Evolutionary conservation across 1,140 invertebrate genomes (phyloP), one percentile per base, ranked within the genome.

Genomic region (Tetranychus urticae): DNA sequence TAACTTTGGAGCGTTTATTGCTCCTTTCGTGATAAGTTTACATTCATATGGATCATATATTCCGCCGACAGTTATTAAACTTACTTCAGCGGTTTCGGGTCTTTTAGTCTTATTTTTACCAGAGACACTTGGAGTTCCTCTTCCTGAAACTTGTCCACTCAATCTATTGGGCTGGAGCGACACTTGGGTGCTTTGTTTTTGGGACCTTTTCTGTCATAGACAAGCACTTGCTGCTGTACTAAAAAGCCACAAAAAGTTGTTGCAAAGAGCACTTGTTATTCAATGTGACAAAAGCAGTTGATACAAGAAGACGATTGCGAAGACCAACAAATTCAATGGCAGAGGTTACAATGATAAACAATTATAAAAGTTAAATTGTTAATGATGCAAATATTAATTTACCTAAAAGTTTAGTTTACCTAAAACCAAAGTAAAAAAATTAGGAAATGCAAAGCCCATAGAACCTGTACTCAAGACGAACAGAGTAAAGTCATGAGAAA

Each of bases 171-270:
- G 75, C 83, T 61, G 86, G 86, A 2, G 84, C 86, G 14, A 86
- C 88, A 62, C 77, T 87, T 0, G 86, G 86, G 3, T 85, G 86
- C 2, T 71, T 88, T 13, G 74, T 88, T 23, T 87, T 89, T 67
- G 86, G 87, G 0, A 86, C 81, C 80, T 79, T 88, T 10, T 85
- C 86, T 0, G 86, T 89, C 69, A 79, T n/a, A n/a, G n/a, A n/a
- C n/a, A n/a, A n/a, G n/a, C n/a, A n/a, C n/a, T n/a, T n/a, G n/a
- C n/a, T n/a, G n/a, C n/a, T n/a, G n/a, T n/a, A n/a, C n/a, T n/a
- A n/a, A n/a, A n/a, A n/a, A n/a, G n/a, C n/a, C n/a, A n/a, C n/a
- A n/a, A n/a, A n/a, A n/a, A n/a, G n/a, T n/a, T n/a, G n/a, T n/a
- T n/a, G n/a, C 65, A 42, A 56, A 59, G 23, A 7, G 45, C 50